A percentile compares a stretch with the other conserved stretches of the same genome.
phyloP scores from a whole-genome alignment of 2,113 vertebrate genomes.

The Calonectris borealis region DNA sequence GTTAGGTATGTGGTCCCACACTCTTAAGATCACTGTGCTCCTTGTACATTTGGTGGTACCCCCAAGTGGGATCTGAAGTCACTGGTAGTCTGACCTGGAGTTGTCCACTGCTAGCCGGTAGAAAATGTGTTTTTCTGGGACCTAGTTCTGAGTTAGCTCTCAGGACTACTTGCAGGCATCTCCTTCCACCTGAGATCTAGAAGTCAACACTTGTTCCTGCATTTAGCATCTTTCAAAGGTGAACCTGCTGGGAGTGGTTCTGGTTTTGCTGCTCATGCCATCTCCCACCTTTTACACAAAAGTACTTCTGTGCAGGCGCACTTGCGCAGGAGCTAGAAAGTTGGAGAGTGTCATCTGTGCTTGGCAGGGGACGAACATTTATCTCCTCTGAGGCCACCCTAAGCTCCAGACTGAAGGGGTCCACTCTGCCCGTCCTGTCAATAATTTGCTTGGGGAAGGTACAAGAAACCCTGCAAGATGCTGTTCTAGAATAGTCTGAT shows the following conservation, averaged over 20 bases:
- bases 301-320: accelerated
- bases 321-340: neutral
- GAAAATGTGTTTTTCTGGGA: neutral
- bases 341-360: neutral
- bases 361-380: neutral
- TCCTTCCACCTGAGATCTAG: neutral
- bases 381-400: neutral
- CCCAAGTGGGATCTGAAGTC: neutral
- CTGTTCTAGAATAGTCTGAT: neutral
- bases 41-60: neutral
- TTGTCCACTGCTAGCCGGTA: neutral
- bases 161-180: neutral
- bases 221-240: neutral
- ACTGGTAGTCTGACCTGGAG: neutral
- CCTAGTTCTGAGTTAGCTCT: neutral
- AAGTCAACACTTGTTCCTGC: neutral
- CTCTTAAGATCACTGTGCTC: neutral
- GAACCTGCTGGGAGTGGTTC: neutral
- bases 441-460: neutral
- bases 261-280: neutral
- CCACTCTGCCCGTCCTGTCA: neutral
- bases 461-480: neutral
- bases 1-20: accelerated
- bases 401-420: neutral
- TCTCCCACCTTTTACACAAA: neutral